Conservation (phyloP, 1,140 invertebrate species). For the Gerris buenoi region DNA sequence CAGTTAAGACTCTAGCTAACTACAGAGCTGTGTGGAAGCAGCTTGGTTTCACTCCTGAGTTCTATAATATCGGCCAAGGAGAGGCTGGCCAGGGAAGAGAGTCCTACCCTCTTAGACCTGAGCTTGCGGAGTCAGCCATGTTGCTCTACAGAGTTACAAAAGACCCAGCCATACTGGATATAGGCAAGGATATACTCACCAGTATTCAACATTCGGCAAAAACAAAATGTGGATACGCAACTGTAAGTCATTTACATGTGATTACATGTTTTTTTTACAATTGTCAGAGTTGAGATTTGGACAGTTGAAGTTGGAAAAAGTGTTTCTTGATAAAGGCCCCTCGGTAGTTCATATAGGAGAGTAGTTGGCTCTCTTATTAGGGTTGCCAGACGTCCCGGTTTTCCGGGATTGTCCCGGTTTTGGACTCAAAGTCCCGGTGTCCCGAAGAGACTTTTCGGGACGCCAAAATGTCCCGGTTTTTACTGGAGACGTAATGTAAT, state of each 20-base stretch:
- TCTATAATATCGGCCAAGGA: conserved; percentile 83
- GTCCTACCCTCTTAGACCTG: conserved; percentile 88
- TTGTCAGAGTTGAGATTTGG: too few relatives aligned
- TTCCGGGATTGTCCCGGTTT: too few relatives aligned
- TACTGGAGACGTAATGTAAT: too few relatives aligned
- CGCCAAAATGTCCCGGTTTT: too few relatives aligned
- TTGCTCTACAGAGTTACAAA: conserved; percentile 87
- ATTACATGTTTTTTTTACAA: too few relatives aligned
- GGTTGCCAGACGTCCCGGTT: too few relatives aligned
- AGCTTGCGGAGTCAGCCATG: conserved; percentile 92
- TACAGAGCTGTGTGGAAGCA: conserved; percentile 93
- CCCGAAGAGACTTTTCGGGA: too few relatives aligned
- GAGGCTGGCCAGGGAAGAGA: conserved; percentile 70
- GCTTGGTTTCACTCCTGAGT: conserved; percentile 93
- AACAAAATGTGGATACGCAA: conserved; percentile 95
- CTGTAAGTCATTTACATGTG: conserved; percentile 48
- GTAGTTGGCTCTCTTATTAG: too few relatives aligned
- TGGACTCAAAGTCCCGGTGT: too few relatives aligned
- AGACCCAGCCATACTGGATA: conserved; percentile 78
- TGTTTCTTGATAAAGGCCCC: too few relatives aligned
- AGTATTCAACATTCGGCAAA: conserved; percentile 78
- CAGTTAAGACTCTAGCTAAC: conserved; percentile 83
- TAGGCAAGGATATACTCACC: conserved; percentile 76
- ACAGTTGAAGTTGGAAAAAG: too few relatives aligned
- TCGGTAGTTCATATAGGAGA: too few relatives aligned